phyloP scores from a whole-genome alignment of 2,797 vertebrate genomes.

The Pteronotus mesoamericanus region DNA sequence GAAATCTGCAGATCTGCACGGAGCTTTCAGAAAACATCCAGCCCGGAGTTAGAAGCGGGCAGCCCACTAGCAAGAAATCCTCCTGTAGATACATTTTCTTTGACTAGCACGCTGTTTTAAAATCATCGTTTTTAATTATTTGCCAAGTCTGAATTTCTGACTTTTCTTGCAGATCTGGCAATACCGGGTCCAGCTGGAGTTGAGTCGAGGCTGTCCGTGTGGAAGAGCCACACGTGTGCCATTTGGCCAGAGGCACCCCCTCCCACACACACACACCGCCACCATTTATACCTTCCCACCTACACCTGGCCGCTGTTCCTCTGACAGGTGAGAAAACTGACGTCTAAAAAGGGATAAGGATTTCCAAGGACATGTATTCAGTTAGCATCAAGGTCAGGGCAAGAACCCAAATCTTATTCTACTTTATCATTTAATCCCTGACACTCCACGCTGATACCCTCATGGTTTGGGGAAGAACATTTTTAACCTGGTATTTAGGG shows the following conservation, averaged over 20 bases:
- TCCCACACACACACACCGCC: too few species aligned
- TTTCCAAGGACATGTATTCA: not conserved
- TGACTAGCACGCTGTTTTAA: not conserved
- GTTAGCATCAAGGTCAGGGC: not conserved
- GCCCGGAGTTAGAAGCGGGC: not conserved
- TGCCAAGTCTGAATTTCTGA: not conserved
- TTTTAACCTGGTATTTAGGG: not conserved
- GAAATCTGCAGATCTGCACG: not conserved
- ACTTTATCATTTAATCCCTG: not conserved
- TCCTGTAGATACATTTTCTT: not conserved
- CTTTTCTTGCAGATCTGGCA: not conserved
- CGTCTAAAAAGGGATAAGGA: not conserved
- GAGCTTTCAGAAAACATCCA: not conserved
- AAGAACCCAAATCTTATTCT: not conserved
- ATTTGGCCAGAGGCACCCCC: rapidly evolving
- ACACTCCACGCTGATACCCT: not conserved
- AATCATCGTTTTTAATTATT: not conserved
- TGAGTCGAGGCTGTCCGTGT: not conserved
- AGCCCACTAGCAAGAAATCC: not conserved
- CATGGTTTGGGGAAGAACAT: not conserved
- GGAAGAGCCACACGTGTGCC: too few species aligned
- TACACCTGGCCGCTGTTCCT: not conserved
- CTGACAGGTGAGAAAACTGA: not conserved
- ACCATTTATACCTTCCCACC: not conserved
- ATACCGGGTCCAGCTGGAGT: not conserved